These are phyloP conservation scores for Dromiciops gliroides DNA, from an alignment of 2,113 vertebrate genomes.

Conservation along the genomic window DNA sequence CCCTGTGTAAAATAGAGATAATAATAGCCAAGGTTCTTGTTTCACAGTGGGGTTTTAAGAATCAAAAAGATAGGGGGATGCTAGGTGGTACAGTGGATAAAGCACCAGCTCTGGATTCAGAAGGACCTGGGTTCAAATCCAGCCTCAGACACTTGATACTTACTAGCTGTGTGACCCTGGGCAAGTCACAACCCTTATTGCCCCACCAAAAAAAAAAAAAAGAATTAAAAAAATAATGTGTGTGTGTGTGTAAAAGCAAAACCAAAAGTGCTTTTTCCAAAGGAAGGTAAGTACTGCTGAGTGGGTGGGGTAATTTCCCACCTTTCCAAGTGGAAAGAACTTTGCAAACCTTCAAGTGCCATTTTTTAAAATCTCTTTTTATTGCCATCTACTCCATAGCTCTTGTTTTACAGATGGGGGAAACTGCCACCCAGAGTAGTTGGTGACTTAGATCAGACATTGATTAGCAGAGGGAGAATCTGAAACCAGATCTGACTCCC, in stretches of 20 bases:
- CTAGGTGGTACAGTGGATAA: too few species aligned
- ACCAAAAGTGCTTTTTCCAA: not conserved
- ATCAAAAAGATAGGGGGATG: not conserved
- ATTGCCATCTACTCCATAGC: not conserved
- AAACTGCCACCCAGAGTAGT: not conserved
- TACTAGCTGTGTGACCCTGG: too few species aligned
- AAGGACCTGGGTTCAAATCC: too few species aligned
- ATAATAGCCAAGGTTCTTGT: not conserved
- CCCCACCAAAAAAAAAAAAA: too few species aligned
- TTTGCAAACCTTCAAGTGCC: not conserved
- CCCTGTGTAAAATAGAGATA: not conserved
- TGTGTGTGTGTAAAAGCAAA: not conserved
- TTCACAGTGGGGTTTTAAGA: not conserved
- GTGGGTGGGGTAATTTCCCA: not conserved
- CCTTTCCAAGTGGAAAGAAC: not conserved
- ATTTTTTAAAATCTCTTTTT: not conserved
- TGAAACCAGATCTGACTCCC: not conserved
- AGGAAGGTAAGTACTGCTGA: not conserved
- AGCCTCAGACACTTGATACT: too few species aligned
- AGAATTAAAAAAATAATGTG: too few species aligned
- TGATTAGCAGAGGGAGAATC: not conserved
- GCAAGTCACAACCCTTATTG: too few species aligned
- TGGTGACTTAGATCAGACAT: not conserved
- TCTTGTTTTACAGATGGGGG: not conserved
- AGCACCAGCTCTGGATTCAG: too few species aligned